These are phyloP conservation scores for Cyaniris semiargus DNA, from an alignment of 2,888 invertebrate species.

Conservation along the genomic window DNA sequence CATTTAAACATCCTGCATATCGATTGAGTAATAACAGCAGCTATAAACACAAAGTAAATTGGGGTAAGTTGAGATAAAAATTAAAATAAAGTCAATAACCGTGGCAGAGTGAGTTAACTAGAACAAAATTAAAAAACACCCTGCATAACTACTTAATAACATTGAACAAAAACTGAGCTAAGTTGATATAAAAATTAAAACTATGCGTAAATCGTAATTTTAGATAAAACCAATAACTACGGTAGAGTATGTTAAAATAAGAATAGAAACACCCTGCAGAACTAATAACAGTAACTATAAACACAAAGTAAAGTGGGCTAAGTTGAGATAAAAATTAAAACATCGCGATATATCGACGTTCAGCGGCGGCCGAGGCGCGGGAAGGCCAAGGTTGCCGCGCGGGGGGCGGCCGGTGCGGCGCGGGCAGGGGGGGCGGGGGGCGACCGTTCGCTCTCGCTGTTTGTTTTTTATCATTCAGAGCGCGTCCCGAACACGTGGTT, in stretches of 20 bases:
- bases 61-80: background rate
- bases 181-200: background rate
- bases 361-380: constrained; percentile 6
- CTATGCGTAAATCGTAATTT: too few relatives aligned
- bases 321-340: constrained; percentile 15
- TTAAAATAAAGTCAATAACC: background rate
- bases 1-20: background rate
- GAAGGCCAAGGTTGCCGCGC: background rate
- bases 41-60: background rate
- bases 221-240: background rate
- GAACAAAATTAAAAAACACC: background rate
- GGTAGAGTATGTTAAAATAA: background rate
- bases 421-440: constrained; percentile 46
- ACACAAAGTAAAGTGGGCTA: background rate
- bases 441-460: constrained; percentile 40
- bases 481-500: constrained; percentile 48
- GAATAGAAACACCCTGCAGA: background rate
- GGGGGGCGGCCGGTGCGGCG: constrained; percentile 35
- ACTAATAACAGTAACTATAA: background rate
- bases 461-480: constrained; percentile 51
- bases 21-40: background rate
- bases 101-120: background rate
- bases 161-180: too few relatives aligned
- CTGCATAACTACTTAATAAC: background rate
- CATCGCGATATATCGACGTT: constrained; percentile 17